phyloP scores from a whole-genome alignment of 2,888 invertebrate species.

The Morpho achilles region DNA sequence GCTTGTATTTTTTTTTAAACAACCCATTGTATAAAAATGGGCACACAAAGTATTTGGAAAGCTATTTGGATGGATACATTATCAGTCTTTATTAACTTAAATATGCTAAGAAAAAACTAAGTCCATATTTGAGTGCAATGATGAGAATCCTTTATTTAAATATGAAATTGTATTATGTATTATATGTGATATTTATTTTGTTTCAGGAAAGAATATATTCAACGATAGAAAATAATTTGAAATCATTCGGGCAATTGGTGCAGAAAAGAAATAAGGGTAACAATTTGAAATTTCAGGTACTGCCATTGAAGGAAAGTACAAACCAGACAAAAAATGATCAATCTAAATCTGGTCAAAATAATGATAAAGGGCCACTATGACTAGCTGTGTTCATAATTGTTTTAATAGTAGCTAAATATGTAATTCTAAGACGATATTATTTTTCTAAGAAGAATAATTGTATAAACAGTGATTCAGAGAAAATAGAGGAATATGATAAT shows the following conservation, averaged over 20 bases:
- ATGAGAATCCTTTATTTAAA: too few species aligned
- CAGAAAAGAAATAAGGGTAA: constrained; percentile 82
- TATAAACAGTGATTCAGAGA: constrained; percentile 17
- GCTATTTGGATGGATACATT: too few species aligned
- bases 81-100: too few species aligned
- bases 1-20: too few species aligned
- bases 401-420: constrained; percentile 53
- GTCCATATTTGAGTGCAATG: too few species aligned
- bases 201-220: constrained; percentile 80
- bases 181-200: neutral
- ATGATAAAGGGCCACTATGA: constrained; percentile 61
- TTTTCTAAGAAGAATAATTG: constrained; percentile 27
- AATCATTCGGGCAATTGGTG: constrained; percentile 74
- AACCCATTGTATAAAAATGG: too few species aligned
- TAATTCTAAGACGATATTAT: constrained; percentile 48
- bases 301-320: constrained; percentile 61
- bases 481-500: constrained; percentile 20
- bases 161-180: neutral
- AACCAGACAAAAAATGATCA: constrained; percentile 28
- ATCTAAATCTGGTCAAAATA: constrained; percentile 32
- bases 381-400: constrained; percentile 50
- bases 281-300: constrained; percentile 81
- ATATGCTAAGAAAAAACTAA: too few species aligned
- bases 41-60: too few species aligned
- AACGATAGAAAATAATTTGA: constrained; percentile 74